A percentile compares a stretch with the other conserved stretches of the same genome.
Conservation (phyloP, 2,797 vertebrate species). For the Bothrops alternatus region DNA sequence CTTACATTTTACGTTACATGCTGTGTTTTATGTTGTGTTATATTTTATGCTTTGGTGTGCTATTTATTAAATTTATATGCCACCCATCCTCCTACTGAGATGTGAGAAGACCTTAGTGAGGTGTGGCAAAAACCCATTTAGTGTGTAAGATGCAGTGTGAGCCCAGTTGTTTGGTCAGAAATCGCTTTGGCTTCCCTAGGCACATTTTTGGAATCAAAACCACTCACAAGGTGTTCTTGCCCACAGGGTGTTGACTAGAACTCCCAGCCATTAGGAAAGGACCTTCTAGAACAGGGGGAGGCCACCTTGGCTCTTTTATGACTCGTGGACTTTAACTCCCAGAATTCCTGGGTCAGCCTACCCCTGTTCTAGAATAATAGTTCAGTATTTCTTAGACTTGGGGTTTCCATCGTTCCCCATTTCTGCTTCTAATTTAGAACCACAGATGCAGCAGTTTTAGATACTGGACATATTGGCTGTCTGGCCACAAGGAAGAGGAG, state of each 20-base stretch:
- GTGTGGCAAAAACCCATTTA: background rate
- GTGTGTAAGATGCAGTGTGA: background rate
- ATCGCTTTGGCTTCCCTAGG: background rate
- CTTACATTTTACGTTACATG: too few species aligned
- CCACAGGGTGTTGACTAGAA: background rate
- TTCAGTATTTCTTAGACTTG: background rate
- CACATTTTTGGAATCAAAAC: background rate
- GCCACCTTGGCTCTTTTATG: too few species aligned
- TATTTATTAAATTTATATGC: too few species aligned
- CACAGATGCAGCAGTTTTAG: background rate
- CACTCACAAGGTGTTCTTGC: fast-evolving
- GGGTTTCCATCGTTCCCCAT: background rate
- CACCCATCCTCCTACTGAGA: too few species aligned
- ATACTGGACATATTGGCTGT: background rate
- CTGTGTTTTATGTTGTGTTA: too few species aligned
- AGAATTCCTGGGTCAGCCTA: too few species aligned
- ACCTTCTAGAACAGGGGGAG: too few species aligned
- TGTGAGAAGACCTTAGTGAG: background rate
- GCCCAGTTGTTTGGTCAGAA: background rate
- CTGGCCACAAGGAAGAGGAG: background rate
- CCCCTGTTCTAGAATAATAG: too few species aligned
- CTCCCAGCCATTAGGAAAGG: too few species aligned
- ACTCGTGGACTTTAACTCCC: too few species aligned
- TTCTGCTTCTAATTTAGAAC: background rate
- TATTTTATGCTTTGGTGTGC: too few species aligned